A percentile compares a stretch with the other conserved stretches of the same genome.
These are phyloP conservation scores for Stratiomys singularior DNA, from an alignment of 2,888 invertebrate genomes.

Conservation along the genomic window DNA sequence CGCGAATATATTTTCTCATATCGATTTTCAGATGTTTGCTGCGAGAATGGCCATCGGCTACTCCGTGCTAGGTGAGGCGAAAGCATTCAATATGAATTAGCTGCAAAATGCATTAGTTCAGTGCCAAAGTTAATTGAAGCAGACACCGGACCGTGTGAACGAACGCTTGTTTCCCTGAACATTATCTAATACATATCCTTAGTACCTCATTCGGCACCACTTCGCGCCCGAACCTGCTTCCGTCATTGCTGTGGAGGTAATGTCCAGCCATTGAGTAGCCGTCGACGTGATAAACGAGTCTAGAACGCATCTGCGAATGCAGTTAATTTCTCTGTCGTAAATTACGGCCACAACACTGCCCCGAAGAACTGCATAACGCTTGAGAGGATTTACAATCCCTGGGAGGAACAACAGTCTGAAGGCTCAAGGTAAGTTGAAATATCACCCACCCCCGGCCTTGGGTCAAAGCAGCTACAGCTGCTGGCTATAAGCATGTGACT, in stretches of 20 bases:
- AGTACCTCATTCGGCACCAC: constrained; percentile 14
- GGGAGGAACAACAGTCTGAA: constrained; percentile 29
- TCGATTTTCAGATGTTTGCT: constrained; percentile 49
- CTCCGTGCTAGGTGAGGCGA: neutral
- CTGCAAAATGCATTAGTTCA: constrained; percentile 4
- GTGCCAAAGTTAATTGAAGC: constrained; percentile 42
- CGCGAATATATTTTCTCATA: constrained; percentile 46
- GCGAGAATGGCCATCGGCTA: neutral
- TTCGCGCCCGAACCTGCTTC: neutral
- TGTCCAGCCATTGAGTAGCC: constrained; percentile 39
- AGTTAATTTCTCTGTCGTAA: constrained; percentile 45
- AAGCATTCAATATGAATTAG: constrained; percentile 33
- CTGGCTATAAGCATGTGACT: constrained; percentile 2
- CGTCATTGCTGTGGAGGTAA: constrained; percentile 32
- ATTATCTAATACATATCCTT: constrained; percentile 38
- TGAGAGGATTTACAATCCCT: constrained; percentile 36
- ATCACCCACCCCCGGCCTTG: constrained; percentile 4
- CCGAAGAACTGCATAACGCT: constrained; percentile 36
- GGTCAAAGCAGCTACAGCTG: neutral
- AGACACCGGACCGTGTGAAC: constrained; percentile 41
- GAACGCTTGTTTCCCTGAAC: constrained; percentile 24
- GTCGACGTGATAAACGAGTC: constrained; percentile 47
- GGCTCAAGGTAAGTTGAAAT: constrained; percentile 38
- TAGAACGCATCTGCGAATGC: constrained; percentile 46
- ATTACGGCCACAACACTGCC: constrained; percentile 42